A percentile compares a stretch with the other conserved stretches of the same genome.
Conservation (phyloP, 1,140 invertebrate genomes). For the Vollenhovia emeryi region DNA sequence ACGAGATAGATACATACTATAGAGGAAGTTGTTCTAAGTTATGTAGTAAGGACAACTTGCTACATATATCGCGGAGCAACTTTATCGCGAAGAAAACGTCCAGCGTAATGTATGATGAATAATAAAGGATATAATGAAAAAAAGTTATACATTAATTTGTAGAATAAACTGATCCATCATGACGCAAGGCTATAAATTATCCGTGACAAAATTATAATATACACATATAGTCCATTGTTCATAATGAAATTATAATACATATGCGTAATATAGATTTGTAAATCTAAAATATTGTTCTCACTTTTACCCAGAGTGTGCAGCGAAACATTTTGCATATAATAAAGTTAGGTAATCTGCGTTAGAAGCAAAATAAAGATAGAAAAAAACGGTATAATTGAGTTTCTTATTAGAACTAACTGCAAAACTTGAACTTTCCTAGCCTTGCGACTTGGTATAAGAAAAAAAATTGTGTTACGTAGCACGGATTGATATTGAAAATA, state of each 20-base stretch:
- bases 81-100: constrained; percentile 1
- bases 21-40: constrained; percentile 36
- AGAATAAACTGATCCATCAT: background rate
- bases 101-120: background rate
- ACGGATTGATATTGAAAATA: background rate
- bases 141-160: background rate
- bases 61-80: background rate
- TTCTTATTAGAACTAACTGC: background rate
- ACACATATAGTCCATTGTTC: background rate
- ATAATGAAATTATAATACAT: background rate
- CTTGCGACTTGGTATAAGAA: background rate
- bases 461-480: background rate
- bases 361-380: background rate
- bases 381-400: background rate
- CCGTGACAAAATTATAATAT: background rate
- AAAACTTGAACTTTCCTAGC: background rate
- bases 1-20: constrained; percentile 28
- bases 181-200: background rate
- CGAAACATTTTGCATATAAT: background rate
- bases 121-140: background rate
- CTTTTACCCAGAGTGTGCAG: background rate
- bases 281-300: background rate
- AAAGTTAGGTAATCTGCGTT: background rate
- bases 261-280: background rate
- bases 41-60: background rate